Conservation (phyloP, 2,888 invertebrate species). For the Rotaria macrura region DNA sequence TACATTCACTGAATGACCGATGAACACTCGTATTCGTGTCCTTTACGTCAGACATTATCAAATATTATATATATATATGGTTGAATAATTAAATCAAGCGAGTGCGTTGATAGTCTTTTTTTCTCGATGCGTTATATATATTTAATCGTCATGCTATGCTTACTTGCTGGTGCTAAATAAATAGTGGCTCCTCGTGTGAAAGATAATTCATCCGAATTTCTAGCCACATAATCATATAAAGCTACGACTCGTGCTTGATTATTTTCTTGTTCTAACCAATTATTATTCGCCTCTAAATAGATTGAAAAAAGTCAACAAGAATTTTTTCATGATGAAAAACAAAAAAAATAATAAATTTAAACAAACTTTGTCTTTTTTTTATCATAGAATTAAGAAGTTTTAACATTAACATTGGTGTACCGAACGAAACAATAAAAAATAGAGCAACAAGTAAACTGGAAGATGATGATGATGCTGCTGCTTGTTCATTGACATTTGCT, state of each 20-base stretch:
- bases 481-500: slow-evolving; percentile 34
- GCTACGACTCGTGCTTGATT: slow-evolving; percentile 55
- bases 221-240: slow-evolving; percentile 64
- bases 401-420: slow-evolving; percentile 81
- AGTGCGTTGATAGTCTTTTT: too few relatives aligned
- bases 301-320: neutral
- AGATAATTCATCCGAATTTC: slow-evolving; percentile 64
- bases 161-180: slow-evolving; percentile 64
- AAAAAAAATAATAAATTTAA: neutral
- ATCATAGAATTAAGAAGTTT: slow-evolving; percentile 59
- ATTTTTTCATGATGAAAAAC: too few relatives aligned
- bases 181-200: slow-evolving; percentile 67
- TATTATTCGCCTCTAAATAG: neutral
- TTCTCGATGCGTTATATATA: too few relatives aligned
- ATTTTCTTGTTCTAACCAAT: slow-evolving; percentile 52
- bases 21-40: too few relatives aligned
- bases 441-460: slow-evolving; percentile 76
- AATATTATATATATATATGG: too few relatives aligned
- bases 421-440: slow-evolving; percentile 75
- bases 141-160: too few relatives aligned
- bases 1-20: too few relatives aligned
- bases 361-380: slow-evolving; percentile 37
- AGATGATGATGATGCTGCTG: slow-evolving; percentile 41
- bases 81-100: too few relatives aligned
- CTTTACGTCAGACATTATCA: too few relatives aligned